Base-by-base conservation (phyloP, 2,888 invertebrate genomes). In the Crepidodera aurea region DNA sequence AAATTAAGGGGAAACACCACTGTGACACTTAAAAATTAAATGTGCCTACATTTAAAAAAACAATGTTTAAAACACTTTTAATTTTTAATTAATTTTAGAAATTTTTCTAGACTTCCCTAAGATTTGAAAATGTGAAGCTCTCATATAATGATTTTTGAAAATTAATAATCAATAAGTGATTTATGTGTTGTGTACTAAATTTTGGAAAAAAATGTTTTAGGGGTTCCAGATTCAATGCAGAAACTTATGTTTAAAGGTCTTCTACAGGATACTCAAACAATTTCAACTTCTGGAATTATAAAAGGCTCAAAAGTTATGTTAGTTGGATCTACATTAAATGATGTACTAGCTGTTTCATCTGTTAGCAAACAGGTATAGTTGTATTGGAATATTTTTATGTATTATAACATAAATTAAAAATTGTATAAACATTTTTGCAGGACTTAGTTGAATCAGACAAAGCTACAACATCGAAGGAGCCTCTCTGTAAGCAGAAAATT, bases 201-300 rank as follows among this genome's bases (percentile, higher is more conserved):
- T 29, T n/a, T n/a, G n/a, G n/a, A n/a, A n/a, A n/a, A n/a, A n/a
- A n/a, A 34, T 34, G 40, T 78, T 79, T 12, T 72, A 86, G 87
- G 85, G 73, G 92, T 94, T 67, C 92, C 93, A 64, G 88, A 90
- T 77, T 87, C 89, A 25, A 91, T 94, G 85, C 94, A 94, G 79
- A 95, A 95, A 83, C 86, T 95, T 59, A 92, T 94, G 87, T 90
- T 90, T 73, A 94, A 93, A 85, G 94, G 94, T 68, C 85, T 93
- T 82, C 90, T 93, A 51, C 90, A 91, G 81, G 93, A 95, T 81
- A 90, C 88, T 72, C 87, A 89, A 82, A 92, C 92, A 37, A 83
- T 96, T 71, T 84, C 89, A 75, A 89, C 88, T 77, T 85, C 92
- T 62, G 93, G 94, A 51, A 87, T 95, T 42, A 87, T 87, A 1